Percentiles rank a stretch among this genome's conserved stretches.
phyloP scores from a whole-genome alignment of 2,888 invertebrate species.

The Ennomos fuscantarius region DNA sequence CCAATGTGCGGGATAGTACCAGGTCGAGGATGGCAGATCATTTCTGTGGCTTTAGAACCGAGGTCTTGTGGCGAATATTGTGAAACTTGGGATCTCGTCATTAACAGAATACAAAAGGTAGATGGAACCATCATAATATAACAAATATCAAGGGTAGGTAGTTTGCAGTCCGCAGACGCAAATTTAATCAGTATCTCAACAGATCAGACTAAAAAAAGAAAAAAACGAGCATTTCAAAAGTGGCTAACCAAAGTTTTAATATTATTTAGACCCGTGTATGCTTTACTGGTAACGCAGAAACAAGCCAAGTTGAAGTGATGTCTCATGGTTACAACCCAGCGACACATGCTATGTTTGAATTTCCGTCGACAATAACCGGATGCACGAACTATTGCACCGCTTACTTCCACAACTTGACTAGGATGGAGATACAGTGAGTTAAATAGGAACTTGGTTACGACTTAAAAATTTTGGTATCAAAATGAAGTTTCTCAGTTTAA shows the following conservation, averaged over 20 bases:
- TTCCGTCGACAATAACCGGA: conserved; percentile 76
- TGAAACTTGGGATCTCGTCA: conserved; percentile 74
- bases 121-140: too few relatives aligned
- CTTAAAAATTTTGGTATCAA: neutral
- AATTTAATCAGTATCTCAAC: too few relatives aligned
- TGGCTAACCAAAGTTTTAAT: neutral
- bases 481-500: conserved; percentile 55
- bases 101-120: conserved; percentile 74
- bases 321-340: conserved; percentile 73
- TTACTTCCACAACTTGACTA: conserved; percentile 73
- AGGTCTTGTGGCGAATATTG: conserved; percentile 67
- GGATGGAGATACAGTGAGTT: conserved; percentile 76
- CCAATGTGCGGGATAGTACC: conserved; percentile 77
- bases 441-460: neutral
- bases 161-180: too few relatives aligned
- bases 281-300: conserved; percentile 71
- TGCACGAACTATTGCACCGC: conserved; percentile 73
- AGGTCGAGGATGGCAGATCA: conserved; percentile 76
- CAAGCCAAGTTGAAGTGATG: conserved; percentile 70
- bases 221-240: too few relatives aligned
- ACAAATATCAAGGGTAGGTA: too few relatives aligned
- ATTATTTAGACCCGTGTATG: conserved; percentile 61
- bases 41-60: conserved; percentile 76
- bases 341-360: conserved; percentile 71
- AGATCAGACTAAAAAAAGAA: too few relatives aligned